Conservation (phyloP, 2,113 vertebrate genomes). For the Cyanistes caeruleus region DNA sequence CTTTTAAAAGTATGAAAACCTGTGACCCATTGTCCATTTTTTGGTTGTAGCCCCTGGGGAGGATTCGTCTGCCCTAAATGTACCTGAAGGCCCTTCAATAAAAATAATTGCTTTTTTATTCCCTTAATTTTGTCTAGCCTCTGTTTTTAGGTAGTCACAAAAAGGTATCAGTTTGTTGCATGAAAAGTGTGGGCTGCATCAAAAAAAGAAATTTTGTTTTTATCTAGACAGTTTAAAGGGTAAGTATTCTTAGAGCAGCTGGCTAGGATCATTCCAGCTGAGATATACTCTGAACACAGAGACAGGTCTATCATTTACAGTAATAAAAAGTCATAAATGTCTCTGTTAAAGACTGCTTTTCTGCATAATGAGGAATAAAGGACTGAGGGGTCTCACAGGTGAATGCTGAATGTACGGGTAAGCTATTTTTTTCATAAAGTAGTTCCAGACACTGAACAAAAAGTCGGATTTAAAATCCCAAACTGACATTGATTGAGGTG, state of each 20-base stretch:
- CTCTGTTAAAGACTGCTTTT: background rate
- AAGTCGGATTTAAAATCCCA: background rate
- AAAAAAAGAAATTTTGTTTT: background rate
- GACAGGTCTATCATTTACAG: background rate
- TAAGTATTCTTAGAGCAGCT: background rate
- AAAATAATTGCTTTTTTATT: background rate
- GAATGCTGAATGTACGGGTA: background rate
- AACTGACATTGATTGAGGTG: background rate
- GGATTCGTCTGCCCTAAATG: background rate
- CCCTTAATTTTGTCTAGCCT: background rate
- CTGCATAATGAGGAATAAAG: background rate
- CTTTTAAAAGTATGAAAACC: background rate
- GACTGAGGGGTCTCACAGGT: background rate
- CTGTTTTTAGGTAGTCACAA: background rate
- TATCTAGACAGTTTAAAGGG: background rate
- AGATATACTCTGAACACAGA: background rate
- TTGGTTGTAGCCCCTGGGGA: background rate
- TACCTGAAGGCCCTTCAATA: background rate
- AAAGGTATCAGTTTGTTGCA: background rate
- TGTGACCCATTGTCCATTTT: background rate
- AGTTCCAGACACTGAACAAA: background rate
- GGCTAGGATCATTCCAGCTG: background rate
- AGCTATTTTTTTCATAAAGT: background rate
- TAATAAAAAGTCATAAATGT: slow-evolving; percentile 25
- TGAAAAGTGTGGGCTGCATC: background rate